Base-by-base conservation (phyloP, 2,113 vertebrate genomes). In the Scalopus aquaticus region DNA sequence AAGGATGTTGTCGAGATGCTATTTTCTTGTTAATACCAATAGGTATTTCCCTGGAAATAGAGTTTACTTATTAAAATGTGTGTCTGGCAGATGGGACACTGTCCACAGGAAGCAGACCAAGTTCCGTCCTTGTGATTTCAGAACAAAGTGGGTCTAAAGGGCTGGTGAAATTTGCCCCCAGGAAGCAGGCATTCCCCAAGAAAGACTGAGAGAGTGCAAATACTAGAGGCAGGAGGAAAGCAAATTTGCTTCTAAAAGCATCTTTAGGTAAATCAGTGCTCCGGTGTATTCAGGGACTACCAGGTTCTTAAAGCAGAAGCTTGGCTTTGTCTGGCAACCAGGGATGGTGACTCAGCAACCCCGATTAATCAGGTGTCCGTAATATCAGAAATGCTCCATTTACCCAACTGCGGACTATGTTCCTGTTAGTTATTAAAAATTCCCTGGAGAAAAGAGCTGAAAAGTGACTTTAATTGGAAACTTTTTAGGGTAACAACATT, bases 31-130 rank as follows among this genome's bases (percentile, higher is more conserved):
- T 97, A 94, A 51, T 97, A 73, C 79, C 95, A 76, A 37, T 70
- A 92, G 62, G 72, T 91, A 60, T 95, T 96, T 88, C 85, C 20
- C 32, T 95, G 88, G 95, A 97, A 96, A 92, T 89, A 46, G 91
- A 93, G 93, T 89, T 95, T 94, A 91, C 80, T 85, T 93, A 95
- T 96, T 97, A 96, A 88, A 92, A 92, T 70, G 92, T 87, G 91
- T 85, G 90, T 81, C 78, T 79, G 90, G 95, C 96, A 91, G 95
- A 97, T 95, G 96, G 96, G 91, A 81, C 44, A 16, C 85, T 19
- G 51, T 76, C 56, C 32, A 54, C 9, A 88, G 65, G 69, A 96
- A 79, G 46, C 83, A 30, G 79, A 67, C 81, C 67, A 87, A 73
- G 70, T 56, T 73, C 79, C 1, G 3, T 90, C 26, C 32, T 70